These are phyloP conservation scores for Neotoxoptera formosana DNA, from an alignment of 1,140 invertebrate genomes.

Conservation along the genomic window DNA sequence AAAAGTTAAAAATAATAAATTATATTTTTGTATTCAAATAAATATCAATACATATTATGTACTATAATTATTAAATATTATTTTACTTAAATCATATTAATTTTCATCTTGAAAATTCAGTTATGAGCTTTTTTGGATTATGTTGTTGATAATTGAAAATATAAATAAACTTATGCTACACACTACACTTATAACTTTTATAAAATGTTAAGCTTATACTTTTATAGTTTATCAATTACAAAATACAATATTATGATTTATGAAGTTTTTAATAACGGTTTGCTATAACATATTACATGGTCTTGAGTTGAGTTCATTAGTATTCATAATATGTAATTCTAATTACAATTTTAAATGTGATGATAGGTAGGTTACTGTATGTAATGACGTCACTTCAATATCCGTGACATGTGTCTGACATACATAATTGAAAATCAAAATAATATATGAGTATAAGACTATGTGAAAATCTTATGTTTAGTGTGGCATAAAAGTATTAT, in stretches of 20 bases:
- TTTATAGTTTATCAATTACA: neutral
- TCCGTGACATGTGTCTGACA: conserved; percentile 39
- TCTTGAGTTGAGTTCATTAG: conserved; percentile 7
- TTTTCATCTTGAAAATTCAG: neutral
- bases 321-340: conserved; percentile 23
- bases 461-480: neutral
- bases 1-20: neutral
- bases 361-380: conserved; percentile 44
- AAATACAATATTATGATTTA: neutral
- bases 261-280: neutral
- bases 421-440: conserved; percentile 45
- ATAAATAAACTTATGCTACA: neutral
- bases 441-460: neutral
- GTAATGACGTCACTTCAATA: conserved; percentile 44
- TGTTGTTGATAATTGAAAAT: neutral
- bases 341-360: conserved; percentile 55
- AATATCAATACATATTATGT: neutral
- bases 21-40: neutral
- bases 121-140: neutral
- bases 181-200: neutral
- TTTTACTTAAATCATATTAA: neutral
- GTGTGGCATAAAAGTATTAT: neutral
- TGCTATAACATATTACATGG: neutral
- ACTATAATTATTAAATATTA: neutral
- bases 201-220: neutral